Evolutionary conservation across 2,113 vertebrate genomes (phyloP).

Genomic region (Megaceryle maxima): DNA sequence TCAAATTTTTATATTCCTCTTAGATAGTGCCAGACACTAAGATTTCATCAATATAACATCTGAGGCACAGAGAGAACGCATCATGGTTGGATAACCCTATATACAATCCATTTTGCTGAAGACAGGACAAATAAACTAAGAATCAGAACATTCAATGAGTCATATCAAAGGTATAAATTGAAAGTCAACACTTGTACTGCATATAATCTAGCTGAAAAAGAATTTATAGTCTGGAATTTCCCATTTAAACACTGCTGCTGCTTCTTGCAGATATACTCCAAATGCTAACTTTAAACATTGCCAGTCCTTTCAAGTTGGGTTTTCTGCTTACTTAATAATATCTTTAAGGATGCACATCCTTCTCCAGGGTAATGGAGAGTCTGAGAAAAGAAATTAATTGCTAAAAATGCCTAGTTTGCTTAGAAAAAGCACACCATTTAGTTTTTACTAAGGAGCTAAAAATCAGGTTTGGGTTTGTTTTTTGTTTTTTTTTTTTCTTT

Average conservation of each 20-base stretch:
- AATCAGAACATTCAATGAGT: slow-evolving; percentile 54
- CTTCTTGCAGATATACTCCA: slow-evolving; percentile 45
- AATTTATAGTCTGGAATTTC: slow-evolving; percentile 47
- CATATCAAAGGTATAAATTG: slow-evolving; percentile 56
- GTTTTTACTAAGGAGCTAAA: background rate
- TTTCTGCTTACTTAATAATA: slow-evolving; percentile 36
- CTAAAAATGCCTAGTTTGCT: background rate
- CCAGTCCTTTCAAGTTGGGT: slow-evolving; percentile 20
- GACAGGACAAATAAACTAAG: slow-evolving; percentile 60
- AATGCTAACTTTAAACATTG: slow-evolving; percentile 51
- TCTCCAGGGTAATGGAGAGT: slow-evolving; percentile 13
- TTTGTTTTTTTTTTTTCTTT: background rate
- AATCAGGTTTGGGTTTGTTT: background rate
- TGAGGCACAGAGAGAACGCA: slow-evolving; percentile 37
- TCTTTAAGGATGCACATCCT: slow-evolving; percentile 27
- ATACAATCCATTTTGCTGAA: slow-evolving; percentile 58
- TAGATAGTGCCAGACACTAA: slow-evolving; percentile 63
- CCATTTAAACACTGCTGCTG: background rate
- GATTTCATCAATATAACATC: slow-evolving; percentile 57
- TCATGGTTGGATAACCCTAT: slow-evolving; percentile 39
- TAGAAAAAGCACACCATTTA: background rate
- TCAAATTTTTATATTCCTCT: slow-evolving; percentile 57
- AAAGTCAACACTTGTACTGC: slow-evolving; percentile 58
- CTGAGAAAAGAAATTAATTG: slow-evolving; percentile 7
- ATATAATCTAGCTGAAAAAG: slow-evolving; percentile 43